Percentiles rank a stretch among this genome's conserved stretches.
Conservation (phyloP, 2,888 invertebrate genomes). For the Xylota sylvarum region DNA sequence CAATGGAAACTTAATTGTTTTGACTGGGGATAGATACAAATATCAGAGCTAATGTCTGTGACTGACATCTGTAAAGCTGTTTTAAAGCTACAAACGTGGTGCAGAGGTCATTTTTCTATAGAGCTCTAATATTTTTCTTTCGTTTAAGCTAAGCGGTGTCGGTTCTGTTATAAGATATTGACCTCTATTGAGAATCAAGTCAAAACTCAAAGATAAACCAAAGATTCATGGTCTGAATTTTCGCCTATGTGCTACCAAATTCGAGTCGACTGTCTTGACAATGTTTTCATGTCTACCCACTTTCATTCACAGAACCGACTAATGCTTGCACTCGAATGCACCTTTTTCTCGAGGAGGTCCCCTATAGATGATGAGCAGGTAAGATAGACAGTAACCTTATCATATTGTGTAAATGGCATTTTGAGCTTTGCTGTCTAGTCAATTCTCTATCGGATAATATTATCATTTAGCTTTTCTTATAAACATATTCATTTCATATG, state of each 20-base stretch:
- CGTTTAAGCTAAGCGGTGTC: slow-evolving; percentile 37
- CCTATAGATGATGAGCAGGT: slow-evolving; percentile 72
- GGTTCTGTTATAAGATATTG: slow-evolving; percentile 60
- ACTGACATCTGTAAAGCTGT: too few species aligned
- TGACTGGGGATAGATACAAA: too few species aligned
- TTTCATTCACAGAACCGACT: slow-evolving; percentile 74
- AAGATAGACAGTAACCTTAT: slow-evolving; percentile 54
- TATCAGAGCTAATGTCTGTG: too few species aligned
- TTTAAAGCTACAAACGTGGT: too few species aligned
- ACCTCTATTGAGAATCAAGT: not conserved
- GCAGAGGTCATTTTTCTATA: too few species aligned
- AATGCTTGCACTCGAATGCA: slow-evolving; percentile 71
- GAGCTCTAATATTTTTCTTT: too few species aligned
- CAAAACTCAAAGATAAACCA: not conserved
- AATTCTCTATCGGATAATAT: not conserved
- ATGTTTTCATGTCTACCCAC: slow-evolving; percentile 61
- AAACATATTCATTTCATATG: too few species aligned
- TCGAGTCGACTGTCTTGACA: slow-evolving; percentile 34
- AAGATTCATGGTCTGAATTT: slow-evolving; percentile 5
- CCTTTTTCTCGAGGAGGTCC: slow-evolving; percentile 69
- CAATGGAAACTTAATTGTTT: too few species aligned
- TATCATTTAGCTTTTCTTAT: too few species aligned
- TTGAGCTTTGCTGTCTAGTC: not conserved
- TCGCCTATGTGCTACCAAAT: not conserved
- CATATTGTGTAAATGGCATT: not conserved